Evolutionary conservation across 2,113 vertebrate species (phyloP), one percentile per base, ranked within the genome.

Genomic region (Poeciliopsis turrubarensis): DNA sequence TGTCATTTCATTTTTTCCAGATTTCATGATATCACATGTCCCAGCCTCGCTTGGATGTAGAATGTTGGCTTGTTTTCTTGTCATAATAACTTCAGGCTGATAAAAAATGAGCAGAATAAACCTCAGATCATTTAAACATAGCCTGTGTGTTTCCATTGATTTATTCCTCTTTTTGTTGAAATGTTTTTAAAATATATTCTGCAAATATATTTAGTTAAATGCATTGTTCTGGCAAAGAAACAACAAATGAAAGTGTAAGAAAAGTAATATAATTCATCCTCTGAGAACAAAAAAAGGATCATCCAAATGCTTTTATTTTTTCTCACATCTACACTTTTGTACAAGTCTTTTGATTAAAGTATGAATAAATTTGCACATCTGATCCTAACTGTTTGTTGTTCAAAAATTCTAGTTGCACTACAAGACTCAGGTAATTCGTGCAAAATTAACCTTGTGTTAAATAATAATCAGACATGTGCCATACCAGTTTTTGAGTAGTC

Each of bases 1-100:
- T 47, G 77, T 80, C 69, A 41, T 85, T 85, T 86, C 61, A 81
- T 90, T 88, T 81, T 92, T 87, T 85, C 79, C 86, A 80, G 78
- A 81, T 84, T 86, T 75, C 70, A 81, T 86, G 57, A 73, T 80
- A 81, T 78, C 82, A 82, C 78, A 90, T 73, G 87, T 91, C 73
- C 90, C 91, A 89, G 89, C 83, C 91, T 94, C 90, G 90, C 91
- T 93, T 93, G 74, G 82, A 89, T 92, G 25, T 25, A 90, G 92
- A 84, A 87, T 66, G 54, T 82, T 75, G 81, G 83, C 83, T 91
- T 82, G 88, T 87, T 89, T 57, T 73, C 82, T 79, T 78, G 69
- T 79, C 90, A 87, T 85, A 85, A 84, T 86, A 91, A 92, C 92
- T 92, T 94, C 87, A 86, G 86, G 90, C 78, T 90, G 83, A 88